Conservation (phyloP, 2,888 invertebrate species). For the Liopterus haemorrhoidalis region DNA sequence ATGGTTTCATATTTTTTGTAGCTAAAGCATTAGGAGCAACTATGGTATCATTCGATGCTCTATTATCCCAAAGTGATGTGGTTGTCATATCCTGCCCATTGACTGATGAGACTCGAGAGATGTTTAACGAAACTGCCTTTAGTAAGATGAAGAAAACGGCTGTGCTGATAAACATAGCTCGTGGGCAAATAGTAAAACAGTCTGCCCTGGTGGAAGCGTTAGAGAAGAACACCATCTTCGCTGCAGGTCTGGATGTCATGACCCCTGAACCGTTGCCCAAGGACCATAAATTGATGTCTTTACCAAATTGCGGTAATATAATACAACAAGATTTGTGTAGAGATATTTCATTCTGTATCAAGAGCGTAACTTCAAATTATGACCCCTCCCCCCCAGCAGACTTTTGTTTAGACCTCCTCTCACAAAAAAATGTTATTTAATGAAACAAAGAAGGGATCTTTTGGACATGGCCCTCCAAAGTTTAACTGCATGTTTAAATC, state of each 20-base stretch:
- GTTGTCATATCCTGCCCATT: constrained; percentile 65
- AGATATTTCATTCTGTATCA: too few relatives aligned
- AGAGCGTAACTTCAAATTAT: too few relatives aligned
- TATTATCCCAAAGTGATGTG: constrained; percentile 68
- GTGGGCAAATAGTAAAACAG: constrained; percentile 75
- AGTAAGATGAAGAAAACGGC: constrained; percentile 69
- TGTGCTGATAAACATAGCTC: constrained; percentile 69
- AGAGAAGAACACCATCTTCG: constrained; percentile 66
- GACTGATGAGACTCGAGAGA: constrained; percentile 59
- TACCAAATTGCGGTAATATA: constrained; percentile 75
- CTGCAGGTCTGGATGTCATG: constrained; percentile 88
- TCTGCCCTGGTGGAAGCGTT: constrained; percentile 74
- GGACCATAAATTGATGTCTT: constrained; percentile 67
- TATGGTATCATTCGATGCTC: constrained; percentile 60
- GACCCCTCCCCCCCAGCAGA: too few relatives aligned
- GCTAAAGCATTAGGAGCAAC: constrained; percentile 60
- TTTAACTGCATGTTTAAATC: too few relatives aligned
- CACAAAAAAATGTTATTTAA: too few relatives aligned
- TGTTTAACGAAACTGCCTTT: constrained; percentile 65
- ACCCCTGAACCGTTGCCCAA: constrained; percentile 83
- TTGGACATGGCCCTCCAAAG: too few relatives aligned
- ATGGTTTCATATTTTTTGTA: too few relatives aligned
- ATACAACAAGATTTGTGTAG: neutral
- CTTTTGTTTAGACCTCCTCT: too few relatives aligned
- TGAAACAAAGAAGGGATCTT: too few relatives aligned